These are phyloP conservation scores for Choristoneura fumiferana DNA, from an alignment of 1,140 invertebrate species.

Conservation along the genomic window DNA sequence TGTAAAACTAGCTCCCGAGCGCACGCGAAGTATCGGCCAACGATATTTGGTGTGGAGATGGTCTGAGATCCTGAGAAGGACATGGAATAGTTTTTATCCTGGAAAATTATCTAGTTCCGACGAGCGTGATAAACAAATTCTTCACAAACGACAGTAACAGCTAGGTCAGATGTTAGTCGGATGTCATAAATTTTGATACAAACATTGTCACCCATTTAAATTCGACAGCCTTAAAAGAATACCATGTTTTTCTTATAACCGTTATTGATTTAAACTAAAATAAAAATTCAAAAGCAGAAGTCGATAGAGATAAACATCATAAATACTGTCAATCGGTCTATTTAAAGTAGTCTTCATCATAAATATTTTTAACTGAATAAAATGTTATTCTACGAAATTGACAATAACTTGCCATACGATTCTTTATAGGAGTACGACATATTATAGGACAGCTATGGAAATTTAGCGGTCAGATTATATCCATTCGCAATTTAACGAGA, in stretches of 20 bases:
- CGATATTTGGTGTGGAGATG: no score
- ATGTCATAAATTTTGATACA: no score
- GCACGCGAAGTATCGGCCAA: no score
- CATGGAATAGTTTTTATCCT: no score
- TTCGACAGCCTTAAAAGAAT: constrained; percentile 9
- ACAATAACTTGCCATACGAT: constrained; percentile 1
- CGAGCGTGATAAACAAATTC: no score
- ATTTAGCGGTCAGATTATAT: constrained; percentile 35
- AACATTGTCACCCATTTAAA: neutral
- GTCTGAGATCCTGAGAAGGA: no score
- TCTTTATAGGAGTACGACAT: neutral
- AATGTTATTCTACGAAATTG: neutral
- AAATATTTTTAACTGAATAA: neutral
- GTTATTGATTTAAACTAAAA: neutral
- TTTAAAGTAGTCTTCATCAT: neutral
- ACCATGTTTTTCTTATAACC: neutral
- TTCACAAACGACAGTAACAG: no score
- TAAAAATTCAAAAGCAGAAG: neutral
- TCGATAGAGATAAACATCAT: constrained; percentile 4
- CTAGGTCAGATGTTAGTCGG: no score
- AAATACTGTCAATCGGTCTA: neutral
- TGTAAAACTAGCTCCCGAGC: no score
- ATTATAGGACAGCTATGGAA: no score
- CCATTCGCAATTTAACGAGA: constrained; percentile 34
- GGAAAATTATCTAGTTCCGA: no score